Conservation (phyloP, 2,113 vertebrate genomes). For the Gopherus flavomarginatus region DNA sequence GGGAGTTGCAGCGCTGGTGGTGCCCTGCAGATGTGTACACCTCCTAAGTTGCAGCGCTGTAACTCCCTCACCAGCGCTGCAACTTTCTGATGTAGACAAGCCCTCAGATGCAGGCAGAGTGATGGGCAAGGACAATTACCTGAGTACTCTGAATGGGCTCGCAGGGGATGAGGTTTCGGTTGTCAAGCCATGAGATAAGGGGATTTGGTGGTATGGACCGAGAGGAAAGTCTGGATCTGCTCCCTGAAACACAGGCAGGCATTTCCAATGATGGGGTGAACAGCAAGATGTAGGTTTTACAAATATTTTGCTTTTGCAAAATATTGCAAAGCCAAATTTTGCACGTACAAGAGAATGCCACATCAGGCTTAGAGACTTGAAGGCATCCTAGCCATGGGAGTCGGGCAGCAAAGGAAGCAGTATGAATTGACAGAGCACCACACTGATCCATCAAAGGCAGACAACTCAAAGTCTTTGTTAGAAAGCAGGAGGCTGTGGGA, state of each 20-base stretch:
- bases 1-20: too few species aligned
- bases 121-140: background rate
- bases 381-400: background rate
- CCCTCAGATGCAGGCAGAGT: background rate
- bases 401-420: background rate
- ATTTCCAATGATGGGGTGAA: background rate
- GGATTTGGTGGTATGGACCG: background rate
- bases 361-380: too few species aligned
- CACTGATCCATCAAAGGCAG: background rate
- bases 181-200: background rate
- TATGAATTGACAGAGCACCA: background rate
- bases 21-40: too few species aligned
- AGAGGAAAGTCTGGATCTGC: background rate
- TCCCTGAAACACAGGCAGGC: background rate
- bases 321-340: background rate
- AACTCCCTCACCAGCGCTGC: too few species aligned
- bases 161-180: background rate
- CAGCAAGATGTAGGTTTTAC: background rate
- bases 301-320: background rate
- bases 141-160: background rate
- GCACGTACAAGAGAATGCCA: background rate
- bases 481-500: background rate
- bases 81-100: too few species aligned
- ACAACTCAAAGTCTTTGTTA: background rate
- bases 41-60: too few species aligned